Base-by-base conservation (phyloP, 2,113 vertebrate species). In the Eptesicus fuscus region DNA sequence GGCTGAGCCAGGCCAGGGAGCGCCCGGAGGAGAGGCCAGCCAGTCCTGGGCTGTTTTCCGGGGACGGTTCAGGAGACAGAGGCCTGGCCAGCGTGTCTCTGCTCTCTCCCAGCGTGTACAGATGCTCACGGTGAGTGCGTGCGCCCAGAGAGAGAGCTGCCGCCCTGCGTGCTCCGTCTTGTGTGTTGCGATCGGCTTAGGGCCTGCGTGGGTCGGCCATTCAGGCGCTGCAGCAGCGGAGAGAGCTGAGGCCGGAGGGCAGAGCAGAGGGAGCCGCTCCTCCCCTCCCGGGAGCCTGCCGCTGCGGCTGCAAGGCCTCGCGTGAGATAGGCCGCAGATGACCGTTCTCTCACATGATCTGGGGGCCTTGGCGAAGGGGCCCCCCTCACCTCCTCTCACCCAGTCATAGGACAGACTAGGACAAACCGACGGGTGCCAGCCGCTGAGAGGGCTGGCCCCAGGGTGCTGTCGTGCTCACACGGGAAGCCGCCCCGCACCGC, bases 221-320 rank as follows among this genome's bases (percentile, higher is more conserved):
- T 23, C 12, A 0, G 65, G 4, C 8, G 22, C 51, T n/a, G 2
- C 17, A 1, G 1, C 37, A 28, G 63, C 37, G 59, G 7, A n/a
- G 18, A n/a, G 37, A 40, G 30, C 11, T 28, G 17, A 22, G 40
- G 65, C 20, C 12, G 0, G 11, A 76, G 63, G 65, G 11, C 47
- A 5, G 35, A 44, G 77, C 51, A 6, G 65, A 49, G 42, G 4
- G 47, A 37, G 32, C 37, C 2, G 30, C 3, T 65, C 0, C 9
- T 86, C 25, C 9, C 0, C 9, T 86, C 25, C 9, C 1, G 23
- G 67, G 20, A 22, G 53, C 53, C 53, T 56, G 53, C 53, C 53
- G 18, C 14, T 22, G 53, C 20, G 20, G 51, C 77, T 5, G 59
- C 44, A 9, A 1, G 40, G 73, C 73, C 59, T 53, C n/a, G 25